Conservation (phyloP, 2,113 vertebrate genomes). For the Apaloderma vittatum region DNA sequence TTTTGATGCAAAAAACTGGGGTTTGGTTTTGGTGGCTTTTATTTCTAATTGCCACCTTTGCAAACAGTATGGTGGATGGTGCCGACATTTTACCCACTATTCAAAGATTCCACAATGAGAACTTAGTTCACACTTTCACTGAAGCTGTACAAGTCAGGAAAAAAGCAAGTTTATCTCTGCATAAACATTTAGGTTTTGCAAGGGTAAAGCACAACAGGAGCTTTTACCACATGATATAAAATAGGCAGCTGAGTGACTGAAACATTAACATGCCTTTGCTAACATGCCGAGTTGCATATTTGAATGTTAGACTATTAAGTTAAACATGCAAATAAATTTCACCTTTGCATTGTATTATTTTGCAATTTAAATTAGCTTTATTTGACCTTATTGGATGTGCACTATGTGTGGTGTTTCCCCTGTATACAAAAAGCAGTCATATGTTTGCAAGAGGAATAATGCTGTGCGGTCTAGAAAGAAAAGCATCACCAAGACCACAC, state of each 20-base stretch:
- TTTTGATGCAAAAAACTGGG: not conserved
- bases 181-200: not conserved
- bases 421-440: not conserved
- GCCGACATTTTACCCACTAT: not conserved
- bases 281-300: not conserved
- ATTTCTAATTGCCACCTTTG: not conserved
- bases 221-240: not conserved
- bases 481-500: not conserved
- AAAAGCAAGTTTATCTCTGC: not conserved
- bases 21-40: not conserved
- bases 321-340: not conserved
- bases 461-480: not conserved
- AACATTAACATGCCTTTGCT: not conserved
- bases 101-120: not conserved
- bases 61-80: accelerated
- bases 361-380: not conserved
- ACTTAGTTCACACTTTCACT: not conserved
- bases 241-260: not conserved
- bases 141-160: not conserved
- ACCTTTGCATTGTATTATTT: not conserved
- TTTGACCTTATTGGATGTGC: not conserved
- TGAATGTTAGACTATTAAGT: not conserved
- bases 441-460: not conserved
- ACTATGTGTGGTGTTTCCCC: accelerated
- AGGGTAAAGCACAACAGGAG: not conserved